Evolutionary conservation across 1,140 invertebrate genomes (phyloP).

Genomic region (Asobara japonica): DNA sequence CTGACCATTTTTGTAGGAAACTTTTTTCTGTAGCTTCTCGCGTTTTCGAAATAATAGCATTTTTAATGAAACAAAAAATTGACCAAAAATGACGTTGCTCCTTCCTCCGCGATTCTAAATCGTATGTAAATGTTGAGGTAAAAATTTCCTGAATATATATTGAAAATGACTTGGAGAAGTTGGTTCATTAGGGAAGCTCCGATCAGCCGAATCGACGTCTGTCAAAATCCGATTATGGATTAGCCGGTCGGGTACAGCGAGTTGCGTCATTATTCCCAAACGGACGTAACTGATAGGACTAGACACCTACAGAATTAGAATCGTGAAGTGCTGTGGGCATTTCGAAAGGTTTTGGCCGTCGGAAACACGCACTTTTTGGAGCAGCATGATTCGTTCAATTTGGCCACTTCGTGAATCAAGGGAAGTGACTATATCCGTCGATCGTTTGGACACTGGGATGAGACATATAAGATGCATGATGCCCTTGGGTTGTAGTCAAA

Average conservation of each 20-base stretch:
- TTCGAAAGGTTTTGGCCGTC: not conserved
- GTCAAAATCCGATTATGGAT: not conserved
- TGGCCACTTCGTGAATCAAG: not conserved
- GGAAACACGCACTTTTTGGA: not conserved
- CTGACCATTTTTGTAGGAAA: too few species aligned
- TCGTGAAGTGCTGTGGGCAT: not conserved
- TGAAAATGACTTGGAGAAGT: too few species aligned
- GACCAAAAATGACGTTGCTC: too few species aligned
- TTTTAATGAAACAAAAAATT: too few species aligned
- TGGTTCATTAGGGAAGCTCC: too few species aligned
- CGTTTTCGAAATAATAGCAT: too few species aligned
- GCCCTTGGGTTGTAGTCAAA: slow-evolving; percentile 28
- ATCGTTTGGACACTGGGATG: slow-evolving; percentile 46
- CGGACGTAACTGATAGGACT: not conserved
- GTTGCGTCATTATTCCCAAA: not conserved
- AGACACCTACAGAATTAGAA: not conserved
- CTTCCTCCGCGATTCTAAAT: too few species aligned
- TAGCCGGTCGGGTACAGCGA: not conserved
- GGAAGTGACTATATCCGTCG: slow-evolving; percentile 42
- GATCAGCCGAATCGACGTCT: not conserved
- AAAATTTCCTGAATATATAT: too few species aligned
- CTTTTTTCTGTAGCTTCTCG: too few species aligned
- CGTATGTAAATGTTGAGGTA: too few species aligned
- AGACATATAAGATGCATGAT: slow-evolving; percentile 1
- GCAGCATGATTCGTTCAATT: not conserved